Evolutionary conservation across 2,888 invertebrate genomes (phyloP).

Genomic region (Oscheius myriophilus): DNA sequence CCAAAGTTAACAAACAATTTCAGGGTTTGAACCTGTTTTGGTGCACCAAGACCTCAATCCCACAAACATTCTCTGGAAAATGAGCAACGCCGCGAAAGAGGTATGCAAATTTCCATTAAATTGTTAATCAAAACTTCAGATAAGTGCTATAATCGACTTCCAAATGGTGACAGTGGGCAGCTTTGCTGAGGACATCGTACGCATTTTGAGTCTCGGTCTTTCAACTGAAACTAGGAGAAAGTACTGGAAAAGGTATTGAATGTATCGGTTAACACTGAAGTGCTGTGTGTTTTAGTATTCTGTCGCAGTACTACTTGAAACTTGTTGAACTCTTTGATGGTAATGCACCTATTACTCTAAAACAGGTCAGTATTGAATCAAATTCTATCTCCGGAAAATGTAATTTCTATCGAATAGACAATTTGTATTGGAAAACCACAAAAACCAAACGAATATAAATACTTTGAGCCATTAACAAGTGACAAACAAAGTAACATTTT

Average conservation of each 20-base stretch:
- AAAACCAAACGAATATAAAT: too few relatives aligned
- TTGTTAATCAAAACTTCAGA: not conserved
- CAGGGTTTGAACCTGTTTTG: slow-evolving; percentile 17
- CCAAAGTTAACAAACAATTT: slow-evolving; percentile 1
- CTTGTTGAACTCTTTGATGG: slow-evolving; percentile 13
- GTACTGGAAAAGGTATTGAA: slow-evolving; percentile 10
- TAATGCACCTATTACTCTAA: slow-evolving; percentile 10
- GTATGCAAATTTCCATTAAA: not conserved
- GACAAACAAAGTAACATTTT: too few relatives aligned
- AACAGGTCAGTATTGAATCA: slow-evolving; percentile 11
- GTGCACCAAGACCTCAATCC: slow-evolving; percentile 22
- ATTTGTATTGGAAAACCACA: too few relatives aligned
- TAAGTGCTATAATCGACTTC: slow-evolving; percentile 27
- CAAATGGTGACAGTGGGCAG: slow-evolving; percentile 27
- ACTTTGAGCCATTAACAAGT: too few relatives aligned
- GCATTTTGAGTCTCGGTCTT: slow-evolving; percentile 18
- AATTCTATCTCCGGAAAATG: too few relatives aligned
- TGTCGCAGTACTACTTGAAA: slow-evolving; percentile 5
- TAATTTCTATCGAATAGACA: too few relatives aligned
- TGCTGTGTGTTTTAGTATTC: slow-evolving; percentile 11
- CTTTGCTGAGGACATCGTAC: slow-evolving; percentile 22
- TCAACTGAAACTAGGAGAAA: slow-evolving; percentile 8
- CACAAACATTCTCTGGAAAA: slow-evolving; percentile 27
- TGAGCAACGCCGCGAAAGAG: slow-evolving; percentile 12
- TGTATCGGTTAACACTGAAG: not conserved